A percentile compares a stretch with the other conserved stretches of the same genome.
Evolutionary conservation across 2,797 vertebrate species (phyloP).

Genomic region (Falco rusticolus): DNA sequence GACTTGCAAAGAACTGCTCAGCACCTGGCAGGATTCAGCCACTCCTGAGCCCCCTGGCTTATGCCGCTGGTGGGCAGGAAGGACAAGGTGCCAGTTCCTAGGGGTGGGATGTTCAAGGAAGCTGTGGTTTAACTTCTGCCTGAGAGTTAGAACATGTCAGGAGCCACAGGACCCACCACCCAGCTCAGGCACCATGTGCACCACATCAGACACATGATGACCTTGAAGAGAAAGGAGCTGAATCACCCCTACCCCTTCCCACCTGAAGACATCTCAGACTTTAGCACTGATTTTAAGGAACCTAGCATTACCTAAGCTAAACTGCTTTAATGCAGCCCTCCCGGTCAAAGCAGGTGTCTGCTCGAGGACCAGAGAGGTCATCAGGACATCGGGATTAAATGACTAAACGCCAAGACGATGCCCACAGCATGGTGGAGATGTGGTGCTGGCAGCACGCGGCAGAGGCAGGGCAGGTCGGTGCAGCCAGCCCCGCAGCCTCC

Average conservation of each 20-base stretch:
- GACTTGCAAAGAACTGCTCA: background rate
- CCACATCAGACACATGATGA: background rate
- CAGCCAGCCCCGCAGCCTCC: background rate
- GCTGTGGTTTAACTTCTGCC: background rate
- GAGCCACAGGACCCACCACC: background rate
- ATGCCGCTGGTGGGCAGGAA: background rate
- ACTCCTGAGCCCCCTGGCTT: background rate
- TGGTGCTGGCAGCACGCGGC: accelerated
- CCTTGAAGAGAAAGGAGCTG: background rate
- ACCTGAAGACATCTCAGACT: background rate
- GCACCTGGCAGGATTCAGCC: background rate
- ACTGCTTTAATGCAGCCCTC: background rate
- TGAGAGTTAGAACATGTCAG: background rate
- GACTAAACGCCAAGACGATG: accelerated
- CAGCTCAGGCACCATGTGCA: background rate
- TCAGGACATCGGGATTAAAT: background rate
- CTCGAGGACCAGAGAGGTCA: background rate
- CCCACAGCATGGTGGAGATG: background rate
- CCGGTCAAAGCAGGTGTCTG: background rate
- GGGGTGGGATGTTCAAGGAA: background rate
- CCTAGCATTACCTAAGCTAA: background rate
- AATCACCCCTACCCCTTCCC: background rate
- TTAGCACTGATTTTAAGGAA: background rate
- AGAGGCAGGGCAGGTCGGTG: background rate
- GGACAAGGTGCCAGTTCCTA: background rate